Base-by-base conservation (phyloP, 2,888 invertebrate species). In the Protodeltote pygarga region DNA sequence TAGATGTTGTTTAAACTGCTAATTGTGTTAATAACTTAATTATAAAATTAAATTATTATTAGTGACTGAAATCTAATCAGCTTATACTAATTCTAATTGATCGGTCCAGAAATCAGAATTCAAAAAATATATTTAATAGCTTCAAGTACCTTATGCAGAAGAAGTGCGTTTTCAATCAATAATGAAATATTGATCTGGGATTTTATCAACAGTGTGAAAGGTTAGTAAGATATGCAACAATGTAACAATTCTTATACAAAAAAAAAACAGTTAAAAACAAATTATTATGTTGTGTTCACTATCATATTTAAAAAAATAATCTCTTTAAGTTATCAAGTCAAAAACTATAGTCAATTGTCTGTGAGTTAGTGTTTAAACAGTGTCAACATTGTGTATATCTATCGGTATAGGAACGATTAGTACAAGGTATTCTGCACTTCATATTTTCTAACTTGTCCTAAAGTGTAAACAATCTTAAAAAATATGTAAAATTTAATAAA, bases 141-240 rank as follows among this genome's bases (percentile, higher is more conserved):
- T n/a, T n/a, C n/a, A n/a, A n/a, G n/a, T 4, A 27, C 17, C 23
- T 41, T 17, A 21, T 16, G 33, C 17, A 41, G 29, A 23, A 29
- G 23, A 3, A 23, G 31, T 45, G 38, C 5, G 27, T 23, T 42
- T 24, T 51, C 19, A 6, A 20, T 6, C 3, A 24, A 33, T 20
- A 17, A 63, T 59, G 48, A 31, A 21, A 32, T 54, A 32, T 47
- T 54, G 34, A 54, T 35, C 29, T 52, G 48, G 32, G 34, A 32
- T 10, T 23, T 60, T 75, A 73, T 77, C 75, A 46, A n/a, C n/a
- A 40, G 54, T 65, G 72, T 75, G 59, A 75, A 75, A 78, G 78
- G 78, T 78, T 68, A 75, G 62, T 57, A 38, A 21, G 50, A 59
- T 59, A 54, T 2, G 31, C 52, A 31, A 55, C 37, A 53, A 20